These are phyloP conservation scores for Alviniconcha strummeri DNA, from an alignment of 2,888 invertebrate genomes.

Conservation along the genomic window DNA sequence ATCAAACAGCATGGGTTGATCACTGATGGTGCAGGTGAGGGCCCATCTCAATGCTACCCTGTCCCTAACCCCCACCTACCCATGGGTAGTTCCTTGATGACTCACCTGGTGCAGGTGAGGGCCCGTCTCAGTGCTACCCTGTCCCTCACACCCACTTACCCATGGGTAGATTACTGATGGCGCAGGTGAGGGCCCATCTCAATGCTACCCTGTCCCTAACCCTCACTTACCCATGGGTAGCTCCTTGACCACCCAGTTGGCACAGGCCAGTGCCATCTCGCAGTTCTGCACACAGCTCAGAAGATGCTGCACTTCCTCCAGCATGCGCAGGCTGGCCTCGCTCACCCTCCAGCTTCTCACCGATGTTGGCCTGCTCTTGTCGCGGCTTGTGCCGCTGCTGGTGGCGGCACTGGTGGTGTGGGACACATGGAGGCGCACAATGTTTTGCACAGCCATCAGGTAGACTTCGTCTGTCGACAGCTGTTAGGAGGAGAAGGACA, in stretches of 20 bases:
- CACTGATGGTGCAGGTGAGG: no score
- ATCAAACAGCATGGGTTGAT: no score
- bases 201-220: not conserved
- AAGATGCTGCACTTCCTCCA: slow-evolving; percentile 49
- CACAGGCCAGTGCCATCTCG: slow-evolving; percentile 61
- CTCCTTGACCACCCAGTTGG: slow-evolving; percentile 60
- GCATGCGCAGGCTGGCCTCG: slow-evolving; percentile 49
- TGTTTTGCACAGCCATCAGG: slow-evolving; percentile 60
- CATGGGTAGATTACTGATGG: no score
- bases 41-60: no score
- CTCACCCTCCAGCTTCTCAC: slow-evolving; percentile 59
- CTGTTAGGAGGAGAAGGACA: slow-evolving; percentile 39
- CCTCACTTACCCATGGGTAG: slow-evolving; percentile 58
- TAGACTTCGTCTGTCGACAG: slow-evolving; percentile 57
- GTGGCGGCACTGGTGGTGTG: not conserved
- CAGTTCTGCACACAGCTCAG: slow-evolving; percentile 53
- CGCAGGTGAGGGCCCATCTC: no score
- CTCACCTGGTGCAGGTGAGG: slow-evolving; percentile 61
- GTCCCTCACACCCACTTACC: no score
- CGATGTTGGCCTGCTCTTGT: slow-evolving; percentile 8
- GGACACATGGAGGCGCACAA: slow-evolving; percentile 50
- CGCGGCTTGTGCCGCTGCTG: slow-evolving; percentile 39
- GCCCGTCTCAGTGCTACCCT: slow-evolving; percentile 31
- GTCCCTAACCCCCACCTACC: slow-evolving; percentile 43
- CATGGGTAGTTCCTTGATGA: slow-evolving; percentile 61